These are phyloP conservation scores for Tenthredo mesomela DNA, from an alignment of 2,888 invertebrate species.

Conservation along the genomic window DNA sequence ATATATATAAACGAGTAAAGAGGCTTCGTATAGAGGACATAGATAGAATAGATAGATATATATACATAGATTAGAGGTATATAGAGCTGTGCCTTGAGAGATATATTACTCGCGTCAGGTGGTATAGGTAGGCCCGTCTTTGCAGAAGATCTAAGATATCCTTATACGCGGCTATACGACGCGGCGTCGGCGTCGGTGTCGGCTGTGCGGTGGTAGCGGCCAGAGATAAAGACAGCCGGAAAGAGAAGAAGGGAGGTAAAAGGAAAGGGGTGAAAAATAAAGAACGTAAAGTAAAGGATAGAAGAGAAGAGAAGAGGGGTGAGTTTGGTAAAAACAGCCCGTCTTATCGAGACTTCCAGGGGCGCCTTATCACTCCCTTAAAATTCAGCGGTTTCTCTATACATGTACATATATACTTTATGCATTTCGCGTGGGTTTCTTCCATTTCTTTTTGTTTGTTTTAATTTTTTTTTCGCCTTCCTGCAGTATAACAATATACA, in stretches of 20 bases:
- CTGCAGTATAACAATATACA: slow-evolving; percentile 17
- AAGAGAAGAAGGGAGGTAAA: slow-evolving; percentile 27
- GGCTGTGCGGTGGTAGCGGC: neutral
- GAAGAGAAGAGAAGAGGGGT: neutral
- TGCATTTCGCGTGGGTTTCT: neutral
- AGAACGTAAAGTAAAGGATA: no score
- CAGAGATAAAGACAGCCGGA: slow-evolving; percentile 49
- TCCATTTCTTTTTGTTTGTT: neutral
- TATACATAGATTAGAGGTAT: neutral
- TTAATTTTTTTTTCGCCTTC: neutral
- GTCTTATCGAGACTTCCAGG: slow-evolving; percentile 53
- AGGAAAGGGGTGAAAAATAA: slow-evolving; percentile 27
- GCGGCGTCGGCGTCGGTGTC: neutral
- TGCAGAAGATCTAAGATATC: slow-evolving; percentile 44
- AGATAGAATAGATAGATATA: neutral
- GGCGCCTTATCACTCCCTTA: slow-evolving; percentile 52
- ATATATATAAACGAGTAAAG: neutral
- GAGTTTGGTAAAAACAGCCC: slow-evolving; percentile 40
- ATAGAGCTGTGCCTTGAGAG: slow-evolving; percentile 11
- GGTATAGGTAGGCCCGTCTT: slow-evolving; percentile 45
- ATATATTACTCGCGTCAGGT: slow-evolving; percentile 50
- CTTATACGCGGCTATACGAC: neutral
- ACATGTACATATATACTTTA: slow-evolving; percentile 21
- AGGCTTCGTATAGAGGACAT: neutral
- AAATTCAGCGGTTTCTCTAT: slow-evolving; percentile 42